phyloP scores from a whole-genome alignment of 2,888 invertebrate species.

The Rutpela maculata region DNA sequence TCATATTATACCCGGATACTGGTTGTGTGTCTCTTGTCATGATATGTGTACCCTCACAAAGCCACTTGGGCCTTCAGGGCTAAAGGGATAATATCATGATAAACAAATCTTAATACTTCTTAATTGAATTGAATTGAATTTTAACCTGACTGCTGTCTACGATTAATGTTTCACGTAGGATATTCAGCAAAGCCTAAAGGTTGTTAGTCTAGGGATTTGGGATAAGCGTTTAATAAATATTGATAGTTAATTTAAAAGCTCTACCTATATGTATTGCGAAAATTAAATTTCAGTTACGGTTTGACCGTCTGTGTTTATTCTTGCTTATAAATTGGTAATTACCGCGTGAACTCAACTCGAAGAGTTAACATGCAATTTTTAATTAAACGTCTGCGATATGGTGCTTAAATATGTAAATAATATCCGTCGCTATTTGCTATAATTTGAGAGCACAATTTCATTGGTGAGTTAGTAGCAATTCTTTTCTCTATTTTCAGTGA shows the following conservation, averaged over 20 bases:
- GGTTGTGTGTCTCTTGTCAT: too few species aligned
- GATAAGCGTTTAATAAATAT: background rate
- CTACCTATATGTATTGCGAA: background rate
- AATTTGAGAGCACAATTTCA: background rate
- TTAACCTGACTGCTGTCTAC: background rate
- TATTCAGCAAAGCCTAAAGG: background rate
- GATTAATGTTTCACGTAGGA: background rate
- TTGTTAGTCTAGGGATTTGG: conserved; percentile 7
- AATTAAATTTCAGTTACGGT: conserved; percentile 1
- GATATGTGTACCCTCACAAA: too few species aligned
- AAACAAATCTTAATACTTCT: too few species aligned
- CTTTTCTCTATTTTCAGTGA: too few species aligned
- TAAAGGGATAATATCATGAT: too few species aligned
- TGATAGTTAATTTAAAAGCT: conserved; percentile 4
- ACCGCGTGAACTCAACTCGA: background rate
- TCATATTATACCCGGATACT: too few species aligned
- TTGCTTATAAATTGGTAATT: conserved; percentile 1
- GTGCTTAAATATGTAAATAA: background rate
- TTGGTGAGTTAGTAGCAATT: too few species aligned
- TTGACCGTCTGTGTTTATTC: conserved; percentile 3
- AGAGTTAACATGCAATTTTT: background rate
- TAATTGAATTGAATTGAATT: too few species aligned
- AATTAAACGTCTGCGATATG: background rate
- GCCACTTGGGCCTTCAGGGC: too few species aligned
- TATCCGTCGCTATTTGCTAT: background rate